These are phyloP conservation scores for Elanus axillaris DNA, from an alignment of 2,113 vertebrate species.

Conservation along the genomic window DNA sequence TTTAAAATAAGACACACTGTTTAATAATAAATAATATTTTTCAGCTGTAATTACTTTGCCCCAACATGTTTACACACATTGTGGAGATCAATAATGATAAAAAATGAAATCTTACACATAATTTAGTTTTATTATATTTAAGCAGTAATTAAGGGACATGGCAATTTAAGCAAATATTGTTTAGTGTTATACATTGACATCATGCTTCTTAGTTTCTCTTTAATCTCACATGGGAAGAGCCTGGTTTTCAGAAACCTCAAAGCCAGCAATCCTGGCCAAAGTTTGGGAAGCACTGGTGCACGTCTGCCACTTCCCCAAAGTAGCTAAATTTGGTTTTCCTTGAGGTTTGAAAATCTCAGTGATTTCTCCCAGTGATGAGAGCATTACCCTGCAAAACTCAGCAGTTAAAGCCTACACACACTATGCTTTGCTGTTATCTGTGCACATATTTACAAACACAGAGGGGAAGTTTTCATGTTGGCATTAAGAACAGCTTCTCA, in stretches of 20 bases:
- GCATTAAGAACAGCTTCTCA: slow-evolving; percentile 6
- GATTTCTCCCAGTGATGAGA: neutral
- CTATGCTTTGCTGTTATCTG: neutral
- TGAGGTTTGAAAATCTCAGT: neutral
- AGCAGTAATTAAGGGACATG: neutral
- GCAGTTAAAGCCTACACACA: neutral
- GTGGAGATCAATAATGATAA: neutral
- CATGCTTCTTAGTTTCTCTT: neutral
- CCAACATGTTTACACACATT: neutral
- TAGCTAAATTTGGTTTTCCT: neutral
- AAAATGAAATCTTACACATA: neutral
- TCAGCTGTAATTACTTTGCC: neutral
- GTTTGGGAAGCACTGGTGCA: neutral
- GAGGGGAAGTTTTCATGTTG: neutral
- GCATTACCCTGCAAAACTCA: neutral
- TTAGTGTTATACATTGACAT: neutral
- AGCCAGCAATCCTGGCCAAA: neutral
- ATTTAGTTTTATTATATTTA: neutral
- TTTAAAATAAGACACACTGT: neutral
- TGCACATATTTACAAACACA: neutral
- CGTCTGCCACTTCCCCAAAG: neutral
- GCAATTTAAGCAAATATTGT: neutral
- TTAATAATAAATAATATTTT: slow-evolving; percentile 31
- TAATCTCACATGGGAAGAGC: neutral
- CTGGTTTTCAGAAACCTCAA: neutral